Evolutionary conservation across 2,888 invertebrate species (phyloP), one percentile per base, ranked within the genome.

Genomic region (Cephus nigrinus): DNA sequence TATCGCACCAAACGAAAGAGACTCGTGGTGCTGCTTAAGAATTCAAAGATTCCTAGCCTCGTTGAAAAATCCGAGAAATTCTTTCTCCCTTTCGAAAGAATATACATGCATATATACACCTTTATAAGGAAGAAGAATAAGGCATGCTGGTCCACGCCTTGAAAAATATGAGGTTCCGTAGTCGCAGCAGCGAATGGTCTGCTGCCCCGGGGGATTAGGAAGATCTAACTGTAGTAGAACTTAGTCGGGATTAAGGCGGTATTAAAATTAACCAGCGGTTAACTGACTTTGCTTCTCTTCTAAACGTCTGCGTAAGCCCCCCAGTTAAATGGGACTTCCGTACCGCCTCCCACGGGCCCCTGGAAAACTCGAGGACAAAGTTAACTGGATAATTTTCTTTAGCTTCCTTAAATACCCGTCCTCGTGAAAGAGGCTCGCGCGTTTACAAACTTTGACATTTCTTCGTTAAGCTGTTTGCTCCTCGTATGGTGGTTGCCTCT

Each of bases 351-450:
- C 71, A 33, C 71, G 71, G 31, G 71, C 31, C 33, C 71, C 4
- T 71, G 31, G 5, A 40, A 68, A 81, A 83, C 84, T 85, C 80
- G 72, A 76, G 77, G 85, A 78, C 85, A 85, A 86, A 88, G 88
- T 88, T 89, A 88, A 90, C 87, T 87, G 87, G 88, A 90, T 90
- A 87, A 89, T 89, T 90, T 88, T 82, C 73, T 83, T 83, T 85
- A 85, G 55, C 55, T 5, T 0, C 55, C 86, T 86, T 84, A 82
- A 81, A 82, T 80, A 81, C 82, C 82, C 31, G 68, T 68, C 30
- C 23, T 31, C 84, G 85, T 55, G 15, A 55, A 23, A 23, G 23
- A 55, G 55, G 23, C 82, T 75, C 80, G 78, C 86, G 85, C 87
- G 87, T 88, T 88, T 88, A 87, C 86, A 88, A 88, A 88, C 88